A percentile compares a stretch with the other conserved stretches of the same genome.
phyloP scores from a whole-genome alignment of 2,888 invertebrate species.

The Lasioglossum figueresi region DNA sequence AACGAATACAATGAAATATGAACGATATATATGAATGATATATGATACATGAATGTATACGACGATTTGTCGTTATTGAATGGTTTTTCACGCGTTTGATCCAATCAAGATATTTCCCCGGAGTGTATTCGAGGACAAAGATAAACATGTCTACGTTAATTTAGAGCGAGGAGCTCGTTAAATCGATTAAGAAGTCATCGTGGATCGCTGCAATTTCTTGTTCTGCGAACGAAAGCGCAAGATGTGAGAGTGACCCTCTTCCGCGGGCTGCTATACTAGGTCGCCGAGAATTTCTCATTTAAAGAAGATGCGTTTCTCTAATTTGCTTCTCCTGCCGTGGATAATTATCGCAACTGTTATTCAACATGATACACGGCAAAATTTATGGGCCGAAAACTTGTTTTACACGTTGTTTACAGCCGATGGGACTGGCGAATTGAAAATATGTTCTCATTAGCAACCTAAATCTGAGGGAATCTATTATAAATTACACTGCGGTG shows the following conservation, averaged over 20 bases:
- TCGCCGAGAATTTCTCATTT: constrained; percentile 25
- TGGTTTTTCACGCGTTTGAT: background rate
- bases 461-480: background rate
- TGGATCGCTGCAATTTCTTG: constrained; percentile 12
- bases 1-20: background rate
- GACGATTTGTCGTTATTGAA: background rate
- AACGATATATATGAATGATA: too few relatives aligned
- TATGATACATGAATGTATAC: too few relatives aligned
- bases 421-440: background rate
- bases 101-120: background rate
- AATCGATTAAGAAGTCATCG: constrained; percentile 14
- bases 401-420: background rate
- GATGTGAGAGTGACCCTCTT: constrained; percentile 43
- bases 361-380: background rate
- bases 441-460: background rate
- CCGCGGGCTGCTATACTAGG: constrained; percentile 4
- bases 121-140: background rate
- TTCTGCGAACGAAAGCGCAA: constrained; percentile 31
- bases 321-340: constrained; percentile 17
- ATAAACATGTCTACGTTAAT: background rate
- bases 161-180: background rate
- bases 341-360: background rate
- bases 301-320: constrained; percentile 30
- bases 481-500: background rate
- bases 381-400: background rate